Evolutionary conservation across 2,888 invertebrate species (phyloP).

Genomic region (Piscicola geometra): DNA sequence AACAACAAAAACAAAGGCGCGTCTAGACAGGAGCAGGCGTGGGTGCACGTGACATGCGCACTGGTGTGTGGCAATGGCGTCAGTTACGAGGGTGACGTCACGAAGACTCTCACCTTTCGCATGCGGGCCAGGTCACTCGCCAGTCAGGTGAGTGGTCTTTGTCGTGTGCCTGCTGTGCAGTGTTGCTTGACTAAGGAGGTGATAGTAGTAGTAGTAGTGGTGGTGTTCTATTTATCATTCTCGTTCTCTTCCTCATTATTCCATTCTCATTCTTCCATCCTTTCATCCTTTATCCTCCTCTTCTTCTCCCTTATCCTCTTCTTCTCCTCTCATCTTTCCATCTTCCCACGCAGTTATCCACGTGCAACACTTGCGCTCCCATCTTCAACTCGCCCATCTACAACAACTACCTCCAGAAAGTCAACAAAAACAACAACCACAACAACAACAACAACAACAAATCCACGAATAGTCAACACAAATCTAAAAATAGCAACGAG

Average conservation of each 20-base stretch:
- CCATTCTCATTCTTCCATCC: no score
- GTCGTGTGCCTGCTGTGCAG: no score
- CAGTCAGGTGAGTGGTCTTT: background rate
- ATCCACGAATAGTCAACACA: background rate
- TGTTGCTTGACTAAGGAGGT: no score
- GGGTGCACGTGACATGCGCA: constrained; percentile 58
- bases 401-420: background rate
- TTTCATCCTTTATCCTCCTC: no score
- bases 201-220: background rate
- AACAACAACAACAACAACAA: background rate
- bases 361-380: background rate
- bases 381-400: constrained; percentile 13
- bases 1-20: no score
- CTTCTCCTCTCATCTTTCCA: background rate
- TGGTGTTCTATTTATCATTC: no score
- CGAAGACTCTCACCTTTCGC: background rate
- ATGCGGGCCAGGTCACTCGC: background rate
- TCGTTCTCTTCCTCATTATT: no score
- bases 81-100: constrained; percentile 48
- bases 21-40: constrained; percentile 48
- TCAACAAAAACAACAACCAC: background rate
- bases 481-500: background rate
- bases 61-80: constrained; percentile 52
- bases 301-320: background rate
- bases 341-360: background rate